Base-by-base conservation (phyloP, 2,797 vertebrate species). In the Anguilla obscura region DNA sequence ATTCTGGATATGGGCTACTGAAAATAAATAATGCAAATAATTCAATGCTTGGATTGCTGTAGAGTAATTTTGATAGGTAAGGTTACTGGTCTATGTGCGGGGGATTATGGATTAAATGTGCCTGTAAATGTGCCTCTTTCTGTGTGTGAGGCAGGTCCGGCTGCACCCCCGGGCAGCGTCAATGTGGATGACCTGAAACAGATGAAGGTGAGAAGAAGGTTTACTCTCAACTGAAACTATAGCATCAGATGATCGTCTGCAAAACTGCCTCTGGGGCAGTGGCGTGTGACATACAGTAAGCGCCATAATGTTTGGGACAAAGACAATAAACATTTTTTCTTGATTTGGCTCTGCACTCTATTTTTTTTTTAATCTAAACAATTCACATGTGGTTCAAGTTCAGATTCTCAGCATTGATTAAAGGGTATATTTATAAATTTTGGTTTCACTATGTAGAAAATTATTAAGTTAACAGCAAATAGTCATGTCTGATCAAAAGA, bases 151-250 rank as follows among this genome's bases (percentile, higher is more conserved):
- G 45, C 91, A 99, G 98, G 97, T 94, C 94, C 95, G 88, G 95
- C 91, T 60, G 90, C 92, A 24, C 90, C 95, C 0, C 92, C 98
- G 93, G 97, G 98, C 95, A 98, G 97, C 92, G 96, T 99, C 90
- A 98, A 97, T 93, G 97, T 99, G 93, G 99, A 99, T 90, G 98
- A 99, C 92, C 94, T 99, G 90, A 99, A 99, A 93, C 98, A 98
- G 93, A 99, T 99, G 98, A 99, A 99, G 97, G 98, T 99, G 93
- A 93, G 92, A 0, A 69, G 86, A 0, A 1, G 74, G 6, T 88
- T 8, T 10, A 33, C 33, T 79, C 36, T 79, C 1, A 3, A 79
- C 33, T 6, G 18, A 40, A 40, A 45, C 16, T 3, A 21, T 4
- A 18, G 14, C 12, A 4, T 36, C 8, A 40, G 10, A 36, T 14